Evolutionary conservation across 2,888 invertebrate species (phyloP).

Genomic region (Antheraea yamamai): DNA sequence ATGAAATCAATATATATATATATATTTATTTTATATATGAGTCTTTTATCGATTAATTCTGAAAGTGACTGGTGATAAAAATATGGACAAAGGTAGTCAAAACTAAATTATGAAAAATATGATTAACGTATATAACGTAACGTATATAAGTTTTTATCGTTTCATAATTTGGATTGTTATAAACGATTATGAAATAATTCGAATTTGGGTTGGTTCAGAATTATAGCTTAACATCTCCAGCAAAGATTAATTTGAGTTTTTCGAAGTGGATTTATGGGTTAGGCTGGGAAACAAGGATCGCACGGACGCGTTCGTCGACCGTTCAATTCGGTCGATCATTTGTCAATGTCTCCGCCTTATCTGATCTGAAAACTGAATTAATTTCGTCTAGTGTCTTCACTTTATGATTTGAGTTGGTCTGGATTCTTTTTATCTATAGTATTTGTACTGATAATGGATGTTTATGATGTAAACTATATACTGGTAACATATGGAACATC

Average conservation of each 20-base stretch:
- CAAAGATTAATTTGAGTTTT: constrained; percentile 72
- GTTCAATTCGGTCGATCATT: constrained; percentile 59
- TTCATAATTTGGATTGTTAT: background rate
- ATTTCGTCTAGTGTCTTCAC: constrained; percentile 45
- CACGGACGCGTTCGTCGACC: constrained; percentile 50
- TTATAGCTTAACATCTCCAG: constrained; percentile 51
- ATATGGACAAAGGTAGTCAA: background rate
- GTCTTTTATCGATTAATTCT: too few species aligned
- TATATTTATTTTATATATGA: too few species aligned
- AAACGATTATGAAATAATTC: constrained; percentile 1
- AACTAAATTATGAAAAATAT: background rate
- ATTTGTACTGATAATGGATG: background rate
- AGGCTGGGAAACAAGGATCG: constrained; percentile 56
- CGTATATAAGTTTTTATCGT: too few species aligned
- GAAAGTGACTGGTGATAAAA: too few species aligned
- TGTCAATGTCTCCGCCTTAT: constrained; percentile 66
- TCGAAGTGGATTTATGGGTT: constrained; percentile 66
- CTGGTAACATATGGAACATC: too few species aligned
- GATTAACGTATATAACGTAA: too few species aligned
- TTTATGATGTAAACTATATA: background rate
- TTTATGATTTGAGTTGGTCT: constrained; percentile 15
- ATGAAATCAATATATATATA: too few species aligned
- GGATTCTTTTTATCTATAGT: background rate
- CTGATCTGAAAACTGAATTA: constrained; percentile 64
- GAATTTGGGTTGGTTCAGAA: constrained; percentile 21